Conservation (phyloP, 2,113 vertebrate genomes). For the Eolophus roseicapilla region DNA sequence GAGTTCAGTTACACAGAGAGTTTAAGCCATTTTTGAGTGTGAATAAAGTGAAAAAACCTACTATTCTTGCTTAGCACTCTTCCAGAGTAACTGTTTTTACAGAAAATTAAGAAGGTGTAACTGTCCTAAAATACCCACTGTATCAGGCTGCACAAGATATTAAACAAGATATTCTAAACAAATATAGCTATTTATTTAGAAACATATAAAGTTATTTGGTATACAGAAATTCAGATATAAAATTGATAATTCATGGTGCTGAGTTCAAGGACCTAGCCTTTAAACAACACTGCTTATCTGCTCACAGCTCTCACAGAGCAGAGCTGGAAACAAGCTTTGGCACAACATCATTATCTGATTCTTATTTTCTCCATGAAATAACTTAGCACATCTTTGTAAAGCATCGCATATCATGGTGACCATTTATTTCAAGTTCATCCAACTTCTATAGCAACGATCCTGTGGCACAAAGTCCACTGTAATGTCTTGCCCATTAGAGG, state of each 20-base stretch:
- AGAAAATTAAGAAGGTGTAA: not conserved
- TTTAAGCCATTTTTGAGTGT: not conserved
- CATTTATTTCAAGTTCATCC: not conserved
- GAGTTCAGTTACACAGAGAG: not conserved
- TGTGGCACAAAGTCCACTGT: too few species aligned
- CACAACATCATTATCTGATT: not conserved
- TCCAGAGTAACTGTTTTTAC: not conserved
- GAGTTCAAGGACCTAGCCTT: not conserved
- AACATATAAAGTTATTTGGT: not conserved
- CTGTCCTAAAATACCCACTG: not conserved
- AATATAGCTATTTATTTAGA: not conserved
- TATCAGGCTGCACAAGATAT: not conserved
- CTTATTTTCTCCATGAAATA: not conserved
- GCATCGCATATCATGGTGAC: accelerated
- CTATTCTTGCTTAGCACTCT: not conserved
- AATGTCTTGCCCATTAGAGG: not conserved
- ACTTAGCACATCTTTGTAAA: not conserved
- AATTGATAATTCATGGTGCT: not conserved
- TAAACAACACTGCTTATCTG: not conserved
- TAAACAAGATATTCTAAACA: not conserved
- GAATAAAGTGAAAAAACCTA: not conserved
- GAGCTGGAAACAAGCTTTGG: not conserved
- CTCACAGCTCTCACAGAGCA: not conserved
- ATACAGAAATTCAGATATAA: not conserved
- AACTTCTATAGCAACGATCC: accelerated